Evolutionary conservation across 2,888 invertebrate species (phyloP).

Genomic region (Drosophila aldrichi): DNA sequence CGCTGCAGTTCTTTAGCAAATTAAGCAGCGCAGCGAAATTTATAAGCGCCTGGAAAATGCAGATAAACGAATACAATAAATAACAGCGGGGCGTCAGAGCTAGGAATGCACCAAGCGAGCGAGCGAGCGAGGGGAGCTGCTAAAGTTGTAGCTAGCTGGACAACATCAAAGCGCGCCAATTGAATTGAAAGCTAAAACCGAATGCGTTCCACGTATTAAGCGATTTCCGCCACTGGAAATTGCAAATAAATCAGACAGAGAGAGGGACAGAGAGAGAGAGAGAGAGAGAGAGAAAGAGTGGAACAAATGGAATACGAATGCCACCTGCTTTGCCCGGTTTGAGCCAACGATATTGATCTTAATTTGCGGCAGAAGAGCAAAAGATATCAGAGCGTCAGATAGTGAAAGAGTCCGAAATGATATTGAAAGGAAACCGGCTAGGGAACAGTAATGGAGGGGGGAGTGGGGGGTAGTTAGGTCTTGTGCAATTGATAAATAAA

Average conservation of each 20-base stretch:
- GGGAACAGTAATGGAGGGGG: no score
- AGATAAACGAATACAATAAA: constrained; percentile 74
- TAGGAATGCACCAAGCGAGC: constrained; percentile 20
- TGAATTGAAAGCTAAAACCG: constrained; percentile 53
- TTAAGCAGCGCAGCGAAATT: constrained; percentile 67
- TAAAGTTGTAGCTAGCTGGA: constrained; percentile 14
- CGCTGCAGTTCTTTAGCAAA: constrained; percentile 60
- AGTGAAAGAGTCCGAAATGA: constrained; percentile 37
- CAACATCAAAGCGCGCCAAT: constrained; percentile 65
- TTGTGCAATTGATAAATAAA: constrained; percentile 70
- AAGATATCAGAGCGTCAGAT: constrained; percentile 25
- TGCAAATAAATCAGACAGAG: constrained; percentile 64
- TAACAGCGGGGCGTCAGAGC: constrained; percentile 28
- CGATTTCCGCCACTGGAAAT: constrained; percentile 62
- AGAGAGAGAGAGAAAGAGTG: background rate
- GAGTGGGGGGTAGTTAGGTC: constrained; percentile 8
- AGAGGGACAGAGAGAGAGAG: constrained; percentile 11
- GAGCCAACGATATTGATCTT: constrained; percentile 71
- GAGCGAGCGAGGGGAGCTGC: background rate
- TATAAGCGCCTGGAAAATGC: constrained; percentile 69
- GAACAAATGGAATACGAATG: constrained; percentile 44
- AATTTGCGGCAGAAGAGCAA: constrained; percentile 56
- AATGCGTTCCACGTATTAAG: constrained; percentile 61
- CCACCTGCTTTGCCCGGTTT: constrained; percentile 68
- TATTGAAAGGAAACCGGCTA: constrained; percentile 63